phyloP scores from a whole-genome alignment of 2,888 invertebrate species.

The Nebria salina region DNA sequence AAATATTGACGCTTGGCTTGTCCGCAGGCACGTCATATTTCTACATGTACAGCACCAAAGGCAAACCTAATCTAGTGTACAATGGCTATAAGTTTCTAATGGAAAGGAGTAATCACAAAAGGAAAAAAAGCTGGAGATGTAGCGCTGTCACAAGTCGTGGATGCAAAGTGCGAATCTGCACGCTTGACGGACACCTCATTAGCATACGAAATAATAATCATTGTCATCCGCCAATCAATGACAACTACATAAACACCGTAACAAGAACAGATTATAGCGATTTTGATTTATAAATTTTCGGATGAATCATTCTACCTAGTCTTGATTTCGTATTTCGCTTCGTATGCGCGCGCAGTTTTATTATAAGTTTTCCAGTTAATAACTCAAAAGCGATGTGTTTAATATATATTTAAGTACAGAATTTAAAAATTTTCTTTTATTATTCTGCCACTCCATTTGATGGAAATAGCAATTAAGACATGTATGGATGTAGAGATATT shows the following conservation, averaged over 20 bases:
- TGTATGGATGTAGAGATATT: too few species aligned
- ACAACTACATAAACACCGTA: not conserved
- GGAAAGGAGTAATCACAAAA: slow-evolving; percentile 30
- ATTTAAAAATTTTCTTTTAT: too few species aligned
- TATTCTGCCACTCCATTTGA: too few species aligned
- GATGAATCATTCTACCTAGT: not conserved
- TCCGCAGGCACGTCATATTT: slow-evolving; percentile 17
- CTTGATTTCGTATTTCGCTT: too few species aligned
- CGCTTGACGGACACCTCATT: not conserved
- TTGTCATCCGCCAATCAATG: not conserved
- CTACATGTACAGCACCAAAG: slow-evolving; percentile 45
- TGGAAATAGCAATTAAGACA: too few species aligned
- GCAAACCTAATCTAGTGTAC: slow-evolving; percentile 42
- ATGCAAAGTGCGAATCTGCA: not conserved
- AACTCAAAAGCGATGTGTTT: too few species aligned
- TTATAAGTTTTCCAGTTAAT: too few species aligned
- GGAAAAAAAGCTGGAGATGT: not conserved
- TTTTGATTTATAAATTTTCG: not conserved
- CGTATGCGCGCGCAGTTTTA: too few species aligned
- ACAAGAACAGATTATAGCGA: not conserved
- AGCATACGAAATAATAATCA: not conserved
- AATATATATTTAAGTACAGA: too few species aligned
- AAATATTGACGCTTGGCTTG: slow-evolving; percentile 5
- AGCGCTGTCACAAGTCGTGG: not conserved
- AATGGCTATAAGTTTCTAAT: slow-evolving; percentile 44